Conservation (phyloP, 2,113 vertebrate genomes). For the Plecotus auritus region DNA sequence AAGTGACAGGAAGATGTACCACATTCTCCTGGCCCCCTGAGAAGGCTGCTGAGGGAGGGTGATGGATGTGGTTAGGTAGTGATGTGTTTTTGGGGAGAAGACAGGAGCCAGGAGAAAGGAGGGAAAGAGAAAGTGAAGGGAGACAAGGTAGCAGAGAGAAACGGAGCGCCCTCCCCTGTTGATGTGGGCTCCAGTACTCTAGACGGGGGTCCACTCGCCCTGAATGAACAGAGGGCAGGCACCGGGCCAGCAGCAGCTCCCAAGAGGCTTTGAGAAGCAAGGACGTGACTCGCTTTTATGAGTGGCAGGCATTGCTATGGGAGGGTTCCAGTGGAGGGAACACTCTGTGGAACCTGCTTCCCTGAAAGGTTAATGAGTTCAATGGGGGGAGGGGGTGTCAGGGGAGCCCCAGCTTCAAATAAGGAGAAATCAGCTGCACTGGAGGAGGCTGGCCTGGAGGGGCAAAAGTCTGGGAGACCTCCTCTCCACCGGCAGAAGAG, state of each 20-base stretch:
- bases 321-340: background rate
- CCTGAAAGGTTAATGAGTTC: too few relatives aligned
- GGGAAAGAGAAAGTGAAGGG: background rate
- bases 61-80: constrained; percentile 40
- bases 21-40: background rate
- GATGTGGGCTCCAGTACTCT: background rate
- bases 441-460: background rate
- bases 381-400: too few relatives aligned
- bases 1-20: constrained; percentile 50
- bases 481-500: background rate
- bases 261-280: background rate
- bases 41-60: background rate
- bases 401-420: background rate
- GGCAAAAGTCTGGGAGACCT: background rate
- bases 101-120: background rate
- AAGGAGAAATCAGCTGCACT: background rate
- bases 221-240: background rate
- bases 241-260: background rate
- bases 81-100: constrained; percentile 40
- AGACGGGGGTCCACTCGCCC: rapidly evolving
- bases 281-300: background rate
- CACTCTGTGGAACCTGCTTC: background rate
- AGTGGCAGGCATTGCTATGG: background rate
- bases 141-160: background rate
- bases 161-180: background rate